Evolutionary conservation across 2,797 vertebrate genomes (phyloP).

Genomic region (Lutjanus campechanus): DNA sequence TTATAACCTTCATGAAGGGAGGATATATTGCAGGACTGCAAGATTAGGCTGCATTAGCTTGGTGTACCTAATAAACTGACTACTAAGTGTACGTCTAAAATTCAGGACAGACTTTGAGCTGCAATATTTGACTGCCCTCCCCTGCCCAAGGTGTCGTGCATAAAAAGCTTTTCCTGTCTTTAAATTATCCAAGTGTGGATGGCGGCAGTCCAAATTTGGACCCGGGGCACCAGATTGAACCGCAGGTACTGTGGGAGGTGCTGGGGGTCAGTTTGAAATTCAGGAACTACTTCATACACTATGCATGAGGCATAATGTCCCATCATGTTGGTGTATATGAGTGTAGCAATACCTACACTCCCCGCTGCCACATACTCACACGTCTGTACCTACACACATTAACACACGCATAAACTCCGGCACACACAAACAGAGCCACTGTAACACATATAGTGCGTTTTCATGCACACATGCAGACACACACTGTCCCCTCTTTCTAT

Average conservation of each 20-base stretch:
- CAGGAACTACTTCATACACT: constrained; percentile 68
- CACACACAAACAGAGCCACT: constrained; percentile 34
- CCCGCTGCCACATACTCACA: constrained; percentile 17
- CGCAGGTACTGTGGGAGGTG: constrained; percentile 59
- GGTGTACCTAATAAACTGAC: constrained; percentile 42
- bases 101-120: constrained; percentile 56
- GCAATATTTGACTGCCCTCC: constrained; percentile 64
- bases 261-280: constrained; percentile 73
- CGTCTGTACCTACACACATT: neutral
- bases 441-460: constrained; percentile 42
- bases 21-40: constrained; percentile 8
- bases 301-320: constrained; percentile 72
- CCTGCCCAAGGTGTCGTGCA: constrained; percentile 52
- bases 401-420: constrained; percentile 12
- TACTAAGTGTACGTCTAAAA: constrained; percentile 32
- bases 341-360: constrained; percentile 40
- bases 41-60: constrained; percentile 20
- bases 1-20: constrained; percentile 3
- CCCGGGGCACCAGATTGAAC: constrained; percentile 62
- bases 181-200: constrained; percentile 73
- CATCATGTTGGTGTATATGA: constrained; percentile 43
- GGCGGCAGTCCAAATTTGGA: constrained; percentile 67
- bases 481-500: constrained; percentile 61
- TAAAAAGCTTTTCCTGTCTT: constrained; percentile 70
- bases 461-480: constrained; percentile 50